Percentiles rank a stretch among this genome's conserved stretches.
These are phyloP conservation scores for Zosterops japonicus DNA, from an alignment of 2,113 vertebrate genomes.

Conservation along the genomic window DNA sequence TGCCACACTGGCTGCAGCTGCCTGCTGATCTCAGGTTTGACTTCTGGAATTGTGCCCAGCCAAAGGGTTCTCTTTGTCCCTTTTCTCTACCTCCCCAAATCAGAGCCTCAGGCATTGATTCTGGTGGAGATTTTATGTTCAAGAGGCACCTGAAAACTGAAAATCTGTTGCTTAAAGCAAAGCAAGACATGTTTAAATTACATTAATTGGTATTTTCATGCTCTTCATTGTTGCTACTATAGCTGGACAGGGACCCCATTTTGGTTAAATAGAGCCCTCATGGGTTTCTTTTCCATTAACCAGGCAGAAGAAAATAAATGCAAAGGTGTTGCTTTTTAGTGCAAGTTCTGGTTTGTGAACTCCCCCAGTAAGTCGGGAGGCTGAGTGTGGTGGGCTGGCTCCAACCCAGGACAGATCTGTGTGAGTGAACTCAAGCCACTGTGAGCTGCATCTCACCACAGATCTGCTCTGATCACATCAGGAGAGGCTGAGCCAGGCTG, in stretches of 20 bases:
- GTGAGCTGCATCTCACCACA: neutral
- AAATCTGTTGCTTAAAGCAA: neutral
- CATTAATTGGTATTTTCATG: neutral
- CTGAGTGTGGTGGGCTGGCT: neutral
- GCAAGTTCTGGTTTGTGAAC: neutral
- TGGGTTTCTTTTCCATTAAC: neutral
- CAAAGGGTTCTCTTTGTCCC: neutral
- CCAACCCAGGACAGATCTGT: neutral
- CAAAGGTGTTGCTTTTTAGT: neutral
- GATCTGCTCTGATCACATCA: neutral
- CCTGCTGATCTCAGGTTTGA: neutral
- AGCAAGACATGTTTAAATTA: neutral
- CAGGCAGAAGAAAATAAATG: neutral
- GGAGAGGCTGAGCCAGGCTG: neutral
- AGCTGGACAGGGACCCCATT: neutral
- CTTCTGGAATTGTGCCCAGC: neutral
- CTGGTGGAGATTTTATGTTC: neutral
- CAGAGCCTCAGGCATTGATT: fast-evolving
- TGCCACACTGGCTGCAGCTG: neutral
- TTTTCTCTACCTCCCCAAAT: neutral
- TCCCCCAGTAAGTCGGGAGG: neutral
- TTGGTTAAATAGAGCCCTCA: neutral
- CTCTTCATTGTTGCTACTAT: neutral
- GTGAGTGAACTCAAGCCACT: neutral
- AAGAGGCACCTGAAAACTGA: neutral